Base-by-base conservation (phyloP, 2,888 invertebrate species). In the Neoaliturus tenellus region DNA sequence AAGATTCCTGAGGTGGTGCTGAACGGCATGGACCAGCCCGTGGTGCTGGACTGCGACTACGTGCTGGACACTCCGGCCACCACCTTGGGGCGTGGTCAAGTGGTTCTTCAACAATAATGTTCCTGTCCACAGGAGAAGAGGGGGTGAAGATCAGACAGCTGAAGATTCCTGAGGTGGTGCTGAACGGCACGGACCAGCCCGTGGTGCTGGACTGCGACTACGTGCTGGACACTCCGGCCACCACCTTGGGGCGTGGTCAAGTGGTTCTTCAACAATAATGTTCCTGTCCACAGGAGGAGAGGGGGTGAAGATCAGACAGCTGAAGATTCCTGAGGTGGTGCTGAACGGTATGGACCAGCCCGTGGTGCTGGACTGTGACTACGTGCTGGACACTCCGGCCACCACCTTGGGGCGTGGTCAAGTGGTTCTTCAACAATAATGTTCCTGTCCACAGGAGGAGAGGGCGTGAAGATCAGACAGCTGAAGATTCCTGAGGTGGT, bases 401-500 rank as follows among this genome's bases (percentile, higher is more conserved):
- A 58, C 85, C 28, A 62, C 85, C n/a, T 81, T 81, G 48, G 92
- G 92, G n/a, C 89, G 92, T 93, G 14, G 91, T 93, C 80, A 93
- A 93, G 88, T 93, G 93, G 93, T 93, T 91, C 88, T 92, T 92
- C 88, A 91, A 92, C 86, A n/a, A n/a, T n/a, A n/a, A n/a, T n/a
- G 39, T 39, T 39, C 39, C 39, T 39, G 39, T 39, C 12, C 39
- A 12, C 83, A 88, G 86, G 84, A 17, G 85, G 81, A 0, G 85
- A 86, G 80, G 85, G 86, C 44, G 86, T 88, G 14, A 83, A 81
- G 55, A 88, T 88, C 23, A 86, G 78, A n/a, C 83, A 85, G 0
- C 84, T 88, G 14, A 73, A 55, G 10, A 88, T 88, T 8, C 88
- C 88, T 23, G 83, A 80, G 1, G 84, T 86, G 5, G 87, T 88